A percentile compares a stretch with the other conserved stretches of the same genome.
Conservation (phyloP, 2,113 vertebrate species). For the Corythaeola cristata region DNA sequence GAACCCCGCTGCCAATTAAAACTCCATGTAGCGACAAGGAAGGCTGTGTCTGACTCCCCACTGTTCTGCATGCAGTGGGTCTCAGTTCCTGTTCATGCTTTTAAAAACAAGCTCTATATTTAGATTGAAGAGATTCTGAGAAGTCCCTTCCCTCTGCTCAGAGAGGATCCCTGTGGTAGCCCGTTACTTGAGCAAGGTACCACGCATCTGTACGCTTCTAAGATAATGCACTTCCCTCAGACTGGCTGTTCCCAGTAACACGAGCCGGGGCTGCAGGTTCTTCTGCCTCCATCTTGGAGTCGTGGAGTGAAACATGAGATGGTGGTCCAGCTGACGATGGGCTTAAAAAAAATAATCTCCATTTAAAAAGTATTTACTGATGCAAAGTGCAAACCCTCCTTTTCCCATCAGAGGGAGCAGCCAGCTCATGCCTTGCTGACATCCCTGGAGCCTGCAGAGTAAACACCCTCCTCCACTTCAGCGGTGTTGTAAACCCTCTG, state of each 20-base stretch:
- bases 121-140: background rate
- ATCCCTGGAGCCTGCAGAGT: background rate
- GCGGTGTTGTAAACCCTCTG: background rate
- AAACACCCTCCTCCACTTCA: fast-evolving
- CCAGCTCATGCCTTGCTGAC: background rate
- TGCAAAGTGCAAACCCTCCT: background rate
- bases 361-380: background rate
- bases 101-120: background rate
- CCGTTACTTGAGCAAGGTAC: too few relatives aligned
- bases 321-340: fast-evolving
- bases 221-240: fast-evolving
- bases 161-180: fast-evolving
- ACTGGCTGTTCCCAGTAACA: fast-evolving
- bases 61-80: fast-evolving
- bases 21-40: fast-evolving
- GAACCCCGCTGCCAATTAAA: background rate
- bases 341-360: too few relatives aligned
- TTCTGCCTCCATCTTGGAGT: background rate
- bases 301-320: fast-evolving
- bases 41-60: fast-evolving
- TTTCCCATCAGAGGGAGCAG: background rate
- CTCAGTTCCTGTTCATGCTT: fast-evolving
- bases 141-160: too few relatives aligned
- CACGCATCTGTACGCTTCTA: fast-evolving
- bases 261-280: background rate